Conservation (phyloP, 2,113 vertebrate genomes). For the Alexandromys fortis region DNA sequence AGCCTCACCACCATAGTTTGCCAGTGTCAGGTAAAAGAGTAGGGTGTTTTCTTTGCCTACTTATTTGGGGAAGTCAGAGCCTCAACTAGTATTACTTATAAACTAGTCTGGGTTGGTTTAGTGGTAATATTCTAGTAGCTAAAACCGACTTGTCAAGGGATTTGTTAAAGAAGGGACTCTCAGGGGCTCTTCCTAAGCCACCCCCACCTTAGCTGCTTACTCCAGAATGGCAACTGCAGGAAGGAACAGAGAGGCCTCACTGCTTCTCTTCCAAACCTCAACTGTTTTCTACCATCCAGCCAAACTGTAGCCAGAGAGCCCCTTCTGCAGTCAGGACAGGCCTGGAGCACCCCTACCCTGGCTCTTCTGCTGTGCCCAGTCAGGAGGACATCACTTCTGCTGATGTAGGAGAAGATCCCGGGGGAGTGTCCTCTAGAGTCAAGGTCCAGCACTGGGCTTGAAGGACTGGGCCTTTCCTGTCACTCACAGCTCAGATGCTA, state of each 20-base stretch:
- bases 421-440: not conserved
- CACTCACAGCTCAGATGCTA: not conserved
- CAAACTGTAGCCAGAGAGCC: not conserved
- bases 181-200: not conserved
- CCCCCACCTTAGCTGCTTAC: not conserved
- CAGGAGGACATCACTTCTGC: not conserved
- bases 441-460: not conserved
- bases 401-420: rapidly evolving
- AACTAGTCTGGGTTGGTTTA: rapidly evolving
- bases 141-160: not conserved
- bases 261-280: conserved; percentile 35
- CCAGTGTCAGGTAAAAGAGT: not conserved
- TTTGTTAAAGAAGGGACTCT: not conserved
- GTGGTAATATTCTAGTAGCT: not conserved
- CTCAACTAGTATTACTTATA: not conserved
- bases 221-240: conserved; percentile 2
- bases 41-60: not conserved
- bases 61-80: not conserved
- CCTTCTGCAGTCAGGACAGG: not conserved
- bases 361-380: not conserved
- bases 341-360: not conserved
- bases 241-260: not conserved
- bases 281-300: not conserved
- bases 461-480: not conserved
- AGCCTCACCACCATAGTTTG: not conserved